Conservation (phyloP, 2,888 invertebrate species). For the Tanypteryx hageni region DNA sequence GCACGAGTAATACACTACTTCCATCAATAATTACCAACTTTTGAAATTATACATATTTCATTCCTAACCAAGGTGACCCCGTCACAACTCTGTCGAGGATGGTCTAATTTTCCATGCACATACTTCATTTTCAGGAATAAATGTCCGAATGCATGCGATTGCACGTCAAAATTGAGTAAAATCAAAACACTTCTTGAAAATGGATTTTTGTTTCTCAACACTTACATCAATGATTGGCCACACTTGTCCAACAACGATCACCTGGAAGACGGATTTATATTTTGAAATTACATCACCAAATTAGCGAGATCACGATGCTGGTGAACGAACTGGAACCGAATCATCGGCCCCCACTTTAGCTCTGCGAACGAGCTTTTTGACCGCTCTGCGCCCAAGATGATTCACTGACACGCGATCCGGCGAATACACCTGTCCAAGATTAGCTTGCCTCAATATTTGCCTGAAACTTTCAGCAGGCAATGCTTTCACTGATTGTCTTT, state of each 20-base stretch:
- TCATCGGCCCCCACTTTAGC: conserved; percentile 70
- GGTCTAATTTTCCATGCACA: neutral
- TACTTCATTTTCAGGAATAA: neutral
- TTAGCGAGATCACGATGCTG: neutral
- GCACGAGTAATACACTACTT: too few relatives aligned
- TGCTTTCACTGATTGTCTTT: conserved; percentile 70
- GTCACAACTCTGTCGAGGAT: neutral
- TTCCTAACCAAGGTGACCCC: too few relatives aligned
- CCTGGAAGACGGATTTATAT: conserved; percentile 47
- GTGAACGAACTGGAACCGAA: conserved; percentile 67
- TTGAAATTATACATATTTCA: too few relatives aligned
- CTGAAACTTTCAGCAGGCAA: conserved; percentile 70
- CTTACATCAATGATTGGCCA: neutral
- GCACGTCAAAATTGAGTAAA: neutral
- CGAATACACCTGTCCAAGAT: conserved; percentile 72
- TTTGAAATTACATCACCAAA: conserved; percentile 63
- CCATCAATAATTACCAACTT: too few relatives aligned
- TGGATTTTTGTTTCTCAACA: neutral
- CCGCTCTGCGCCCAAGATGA: conserved; percentile 68
- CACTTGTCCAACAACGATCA: neutral
- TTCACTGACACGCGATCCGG: conserved; percentile 68
- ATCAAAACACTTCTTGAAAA: too few relatives aligned
- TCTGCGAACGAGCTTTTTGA: conserved; percentile 69
- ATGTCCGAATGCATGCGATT: neutral
- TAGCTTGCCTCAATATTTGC: conserved; percentile 70